Base-by-base conservation (phyloP, 2,797 vertebrate genomes). In the Chaenodraco wilsoni region DNA sequence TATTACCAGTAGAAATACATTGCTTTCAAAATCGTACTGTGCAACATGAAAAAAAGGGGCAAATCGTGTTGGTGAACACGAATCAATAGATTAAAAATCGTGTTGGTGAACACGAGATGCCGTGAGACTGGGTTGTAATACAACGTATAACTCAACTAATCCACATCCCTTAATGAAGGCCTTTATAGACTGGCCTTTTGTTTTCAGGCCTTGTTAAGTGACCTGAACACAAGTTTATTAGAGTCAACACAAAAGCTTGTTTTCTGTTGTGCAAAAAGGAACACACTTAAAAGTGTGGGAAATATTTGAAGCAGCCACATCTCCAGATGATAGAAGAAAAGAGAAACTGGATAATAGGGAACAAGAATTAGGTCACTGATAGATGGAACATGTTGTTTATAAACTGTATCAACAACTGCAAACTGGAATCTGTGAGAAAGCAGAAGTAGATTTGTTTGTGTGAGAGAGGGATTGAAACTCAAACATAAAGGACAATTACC, bases 371-470 rank as follows among this genome's bases (percentile, higher is more conserved):
- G 62, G 59, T 57, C 46, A 78, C 21, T 63, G 31, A 49, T 41
- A 44, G n/a, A 81, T 23, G 19, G 43, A 62, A 65, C 54, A 46
- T 65, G 40, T 65, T 85, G 78, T 89, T 83, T 84, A 81, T 45
- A 55, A 77, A 84, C 49, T 50, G 19, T 33, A 45, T 83, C 76
- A 83, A 81, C 85, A 85, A 68, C 62, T 63, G 31, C 16, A 41
- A 70, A 64, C 61, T 65, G 16, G 43, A 61, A 67, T 48, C 16
- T 54, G 9, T 59, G 51, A 17, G 5, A 71, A 37, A 68, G 50
- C 21, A 14, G 19, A 70, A 2, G 14, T 52, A 33, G 41, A 62
- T 72, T 19, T 10, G 10, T 50, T 59, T 72, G 4, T 1, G 14
- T 9, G 44, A 16, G 9, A 27, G 23, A 58, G 1, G 12, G 12